Base-by-base conservation (phyloP, 2,888 invertebrate species). In the Unio delphinus region DNA sequence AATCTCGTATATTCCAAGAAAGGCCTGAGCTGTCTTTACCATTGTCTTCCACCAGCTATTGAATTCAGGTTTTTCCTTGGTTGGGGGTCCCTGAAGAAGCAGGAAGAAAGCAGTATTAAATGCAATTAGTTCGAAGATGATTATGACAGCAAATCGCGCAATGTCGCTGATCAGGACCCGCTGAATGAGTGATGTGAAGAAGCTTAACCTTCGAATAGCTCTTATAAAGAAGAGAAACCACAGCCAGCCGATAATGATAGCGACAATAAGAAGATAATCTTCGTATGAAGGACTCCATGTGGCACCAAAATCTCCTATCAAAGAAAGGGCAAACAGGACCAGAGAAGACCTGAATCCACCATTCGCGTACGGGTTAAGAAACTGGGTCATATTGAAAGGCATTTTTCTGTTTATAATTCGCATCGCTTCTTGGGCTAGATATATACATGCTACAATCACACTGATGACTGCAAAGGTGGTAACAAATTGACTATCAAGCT, bases 171-270 rank as follows among this genome's bases (percentile, higher is more conserved):
- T 68, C 0, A 84, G 61, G 11, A 84, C 80, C 54, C 80, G 79
- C 65, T 81, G 80, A 5, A 85, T 76, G 70, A 84, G 75, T 54
- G 83, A 81, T 1, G 85, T 83, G 69, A 83, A 81, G 69, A 84
- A 84, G 66, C 83, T 80, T 70, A 85, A 85, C n/a, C 78, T 76
- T 55, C 75, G 63, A 23, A 23, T 23, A 23, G 23, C 23, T 23
- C 23, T 23, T 23, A 23, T 23, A 23, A 23, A 23, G 23, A 23
- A 23, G 23, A 23, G 23, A 23, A 23, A 23, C 23, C 23, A 23
- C 23, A 23, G 23, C 23, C 23, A 23, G 23, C 23, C 23, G 23
- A 23, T 23, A 23, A 23, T 23, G 23, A 23, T 23, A 23, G 23
- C 23, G 23, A 23, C 23, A 23, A 23, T 23, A 23, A 23, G 23